Percentiles rank a stretch among this genome's conserved stretches.
Conservation (phyloP, 2,888 invertebrate species). For the Hermaeophaga mercurialis region DNA sequence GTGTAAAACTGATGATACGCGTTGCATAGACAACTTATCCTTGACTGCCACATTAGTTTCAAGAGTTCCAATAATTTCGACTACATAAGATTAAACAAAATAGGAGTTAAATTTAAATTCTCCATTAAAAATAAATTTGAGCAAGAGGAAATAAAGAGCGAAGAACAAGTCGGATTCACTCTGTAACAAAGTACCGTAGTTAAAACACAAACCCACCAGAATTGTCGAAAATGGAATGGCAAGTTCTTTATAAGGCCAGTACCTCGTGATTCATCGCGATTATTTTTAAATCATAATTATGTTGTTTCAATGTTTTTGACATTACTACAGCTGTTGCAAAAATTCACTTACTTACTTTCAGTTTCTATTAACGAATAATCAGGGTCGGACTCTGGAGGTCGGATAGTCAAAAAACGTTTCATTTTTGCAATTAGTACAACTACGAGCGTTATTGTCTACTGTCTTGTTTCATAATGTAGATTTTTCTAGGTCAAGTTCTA, state of each 20-base stretch:
- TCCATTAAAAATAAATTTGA: no score
- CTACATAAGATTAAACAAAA: no score
- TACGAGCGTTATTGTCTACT: not conserved
- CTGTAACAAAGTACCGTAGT: conserved; percentile 26
- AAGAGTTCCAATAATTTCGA: no score
- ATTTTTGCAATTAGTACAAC: not conserved
- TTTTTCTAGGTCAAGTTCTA: no score
- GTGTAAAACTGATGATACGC: no score
- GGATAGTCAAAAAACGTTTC: not conserved
- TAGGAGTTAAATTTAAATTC: no score
- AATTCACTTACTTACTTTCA: conserved; percentile 3
- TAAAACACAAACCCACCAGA: conserved; percentile 39
- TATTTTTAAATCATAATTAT: conserved; percentile 33
- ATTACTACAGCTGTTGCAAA: conserved; percentile 20
- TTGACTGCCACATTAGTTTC: no score
- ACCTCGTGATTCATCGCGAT: conserved; percentile 37
- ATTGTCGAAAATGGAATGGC: conserved; percentile 45
- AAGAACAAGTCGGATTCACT: no score
- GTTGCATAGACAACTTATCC: no score
- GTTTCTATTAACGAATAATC: conserved; percentile 9
- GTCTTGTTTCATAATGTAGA: no score
- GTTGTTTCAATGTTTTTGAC: conserved; percentile 29
- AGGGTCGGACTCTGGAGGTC: conserved; percentile 6
- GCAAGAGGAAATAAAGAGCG: no score
- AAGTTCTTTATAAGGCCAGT: conserved; percentile 38